Base-by-base conservation (phyloP, 2,797 vertebrate genomes). In the Rhinophrynus dorsalis region DNA sequence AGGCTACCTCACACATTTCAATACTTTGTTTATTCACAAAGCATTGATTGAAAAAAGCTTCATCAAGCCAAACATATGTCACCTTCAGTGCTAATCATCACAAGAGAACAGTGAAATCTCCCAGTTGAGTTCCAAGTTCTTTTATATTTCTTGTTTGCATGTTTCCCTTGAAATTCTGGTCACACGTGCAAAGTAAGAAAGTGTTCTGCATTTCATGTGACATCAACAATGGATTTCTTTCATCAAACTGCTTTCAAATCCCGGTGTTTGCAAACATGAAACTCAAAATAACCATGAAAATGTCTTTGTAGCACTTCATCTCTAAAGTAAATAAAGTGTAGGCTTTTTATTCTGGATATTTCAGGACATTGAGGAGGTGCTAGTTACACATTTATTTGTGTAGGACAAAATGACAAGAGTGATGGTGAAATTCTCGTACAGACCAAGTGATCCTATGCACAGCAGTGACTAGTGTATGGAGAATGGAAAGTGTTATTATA, bases 191-290 rank as follows among this genome's bases (percentile, higher is more conserved):
- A 48, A 10, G 52, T 29, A 32, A 54, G 23, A 50, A 52, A 58
- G 18, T 24, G 32, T 6, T 37, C 50, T 56, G 32, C 35, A 33
- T 64, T 57, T 57, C 38, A 37, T 48, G 50, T 29, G 30, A 35
- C 30, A 55, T 38, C 42, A 29, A 71, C 59, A 71, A 63, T 57
- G 40, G 17, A 12, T 24, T 30, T 26, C 57, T 33, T 69, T 69
- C 58, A 55, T 61, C 38, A 33, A 54, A 55, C 29, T 20, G 21
- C 42, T 68, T 56, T 64, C 60, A 48, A 24, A 35, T 21, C 27
- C 29, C 59, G 35, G 23, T 56, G 57, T 70, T 55, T 54, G 58
- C 58, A 70, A 70, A 70, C 58, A 45, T 42, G 15, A 30, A 61
- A 69, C 18, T 21, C 17, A 18, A 62, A 56, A 63, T 29, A 54